A percentile compares a stretch with the other conserved stretches of the same genome.
These are phyloP conservation scores for Sebastes matsubarae DNA, from an alignment of 2,797 vertebrate species.

Conservation along the genomic window DNA sequence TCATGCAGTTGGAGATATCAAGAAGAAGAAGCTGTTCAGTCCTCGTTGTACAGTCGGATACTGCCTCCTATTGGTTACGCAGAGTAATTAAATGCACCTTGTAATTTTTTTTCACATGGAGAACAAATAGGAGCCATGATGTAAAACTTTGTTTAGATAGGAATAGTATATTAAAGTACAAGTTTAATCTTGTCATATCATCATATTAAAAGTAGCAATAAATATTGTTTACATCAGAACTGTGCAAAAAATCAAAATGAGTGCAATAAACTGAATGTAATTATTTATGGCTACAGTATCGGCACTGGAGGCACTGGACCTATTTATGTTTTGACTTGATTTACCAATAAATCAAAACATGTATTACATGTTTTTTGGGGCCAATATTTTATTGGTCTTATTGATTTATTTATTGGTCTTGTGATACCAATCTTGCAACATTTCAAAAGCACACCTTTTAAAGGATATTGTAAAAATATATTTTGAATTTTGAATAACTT, in stretches of 20 bases:
- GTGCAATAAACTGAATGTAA: neutral
- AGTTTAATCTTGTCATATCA: neutral
- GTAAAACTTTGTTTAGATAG: neutral
- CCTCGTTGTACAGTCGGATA: neutral
- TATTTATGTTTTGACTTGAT: neutral
- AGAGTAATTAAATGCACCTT: neutral
- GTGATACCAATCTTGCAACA: neutral
- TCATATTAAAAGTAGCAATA: neutral
- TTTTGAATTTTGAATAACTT: too few relatives aligned
- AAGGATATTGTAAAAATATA: too few relatives aligned
- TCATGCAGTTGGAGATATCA: neutral
- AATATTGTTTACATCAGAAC: neutral
- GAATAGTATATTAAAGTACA: neutral
- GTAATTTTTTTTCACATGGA: neutral
- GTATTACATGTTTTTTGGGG: neutral
- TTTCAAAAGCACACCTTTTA: too few relatives aligned
- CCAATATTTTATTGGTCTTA: too few relatives aligned
- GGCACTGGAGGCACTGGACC: neutral
- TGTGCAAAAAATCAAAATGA: neutral
- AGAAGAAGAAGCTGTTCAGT: neutral
- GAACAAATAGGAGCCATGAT: neutral
- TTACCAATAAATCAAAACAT: too few relatives aligned
- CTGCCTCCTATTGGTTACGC: conserved; percentile 30
- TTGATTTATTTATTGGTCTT: neutral
- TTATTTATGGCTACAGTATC: neutral